Evolutionary conservation across 1,140 invertebrate genomes (phyloP).

Genomic region (Pararge aegeria): DNA sequence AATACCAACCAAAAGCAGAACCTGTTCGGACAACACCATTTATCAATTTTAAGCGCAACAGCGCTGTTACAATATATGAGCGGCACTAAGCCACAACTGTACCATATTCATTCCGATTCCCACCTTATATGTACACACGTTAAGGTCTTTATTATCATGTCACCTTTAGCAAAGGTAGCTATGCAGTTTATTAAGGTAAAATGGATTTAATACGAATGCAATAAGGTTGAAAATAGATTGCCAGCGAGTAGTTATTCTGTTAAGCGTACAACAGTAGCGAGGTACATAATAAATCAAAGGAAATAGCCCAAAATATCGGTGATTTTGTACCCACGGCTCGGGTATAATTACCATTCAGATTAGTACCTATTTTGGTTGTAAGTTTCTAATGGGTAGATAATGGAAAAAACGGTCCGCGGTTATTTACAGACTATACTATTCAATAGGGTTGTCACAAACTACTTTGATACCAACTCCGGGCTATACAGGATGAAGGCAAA

Average conservation of each 20-base stretch:
- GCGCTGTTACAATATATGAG: constrained; percentile 9
- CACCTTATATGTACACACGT: not conserved
- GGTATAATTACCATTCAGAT: constrained; percentile 18
- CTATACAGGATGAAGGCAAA: too few relatives aligned
- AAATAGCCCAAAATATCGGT: constrained; percentile 50
- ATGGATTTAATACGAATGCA: not conserved
- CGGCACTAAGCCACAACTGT: constrained; percentile 1
- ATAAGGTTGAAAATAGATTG: not conserved
- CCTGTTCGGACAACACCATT: constrained; percentile 10
- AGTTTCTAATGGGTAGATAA: constrained; percentile 6
- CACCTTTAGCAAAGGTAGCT: not conserved
- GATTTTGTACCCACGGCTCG: constrained; percentile 35
- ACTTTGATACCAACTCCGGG: too few relatives aligned
- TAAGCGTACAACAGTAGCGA: constrained; percentile 26
- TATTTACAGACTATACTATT: not conserved
- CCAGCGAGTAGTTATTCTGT: not conserved
- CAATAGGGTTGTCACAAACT: too few relatives aligned
- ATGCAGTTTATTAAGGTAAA: not conserved
- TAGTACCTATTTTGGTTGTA: constrained; percentile 12
- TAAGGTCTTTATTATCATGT: not conserved
- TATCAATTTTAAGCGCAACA: constrained; percentile 13
- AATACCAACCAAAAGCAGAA: constrained; percentile 6
- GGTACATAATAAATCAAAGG: constrained; percentile 46
- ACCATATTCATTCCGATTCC: not conserved
- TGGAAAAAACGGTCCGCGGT: not conserved